Conservation (phyloP, 2,797 vertebrate species). For the Arnoldichthys spilopterus region DNA sequence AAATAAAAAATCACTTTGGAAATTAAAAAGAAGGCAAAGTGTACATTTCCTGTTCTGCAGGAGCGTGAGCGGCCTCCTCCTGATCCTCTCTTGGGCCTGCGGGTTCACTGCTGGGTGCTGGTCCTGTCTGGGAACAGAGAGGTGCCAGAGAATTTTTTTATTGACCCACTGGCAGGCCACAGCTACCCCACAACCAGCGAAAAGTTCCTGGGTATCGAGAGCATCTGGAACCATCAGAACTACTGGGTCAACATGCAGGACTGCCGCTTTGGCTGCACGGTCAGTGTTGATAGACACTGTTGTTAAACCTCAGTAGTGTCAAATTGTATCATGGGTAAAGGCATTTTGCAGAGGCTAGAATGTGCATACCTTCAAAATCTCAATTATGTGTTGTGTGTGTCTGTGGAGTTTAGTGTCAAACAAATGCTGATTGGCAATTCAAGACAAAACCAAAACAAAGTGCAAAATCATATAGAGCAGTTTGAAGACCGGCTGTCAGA, state of each 20-base stretch:
- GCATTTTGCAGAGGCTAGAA: too few species aligned
- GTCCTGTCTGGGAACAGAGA: conserved; percentile 83
- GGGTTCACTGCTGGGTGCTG: conserved; percentile 91
- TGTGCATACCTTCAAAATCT: too few species aligned
- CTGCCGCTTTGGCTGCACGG: conserved; percentile 82
- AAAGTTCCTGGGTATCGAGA: conserved; percentile 90
- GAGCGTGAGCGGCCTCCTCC: conserved; percentile 59
- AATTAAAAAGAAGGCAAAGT: not conserved
- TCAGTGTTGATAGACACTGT: conserved; percentile 60
- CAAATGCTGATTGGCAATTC: too few species aligned
- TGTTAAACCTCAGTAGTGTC: not conserved
- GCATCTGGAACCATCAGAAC: conserved; percentile 90
- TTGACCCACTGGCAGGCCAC: conserved; percentile 85
- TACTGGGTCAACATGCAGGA: conserved; percentile 95
- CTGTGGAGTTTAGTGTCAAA: too few species aligned
- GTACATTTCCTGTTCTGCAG: conserved; percentile 59
- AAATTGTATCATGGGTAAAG: too few species aligned
- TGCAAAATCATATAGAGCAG: too few species aligned
- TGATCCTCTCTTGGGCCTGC: conserved; percentile 80
- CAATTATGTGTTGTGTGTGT: too few species aligned
- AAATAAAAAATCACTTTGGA: too few species aligned
- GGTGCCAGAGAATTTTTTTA: conserved; percentile 87
- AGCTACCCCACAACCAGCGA: conserved; percentile 72
- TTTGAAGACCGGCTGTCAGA: too few species aligned
- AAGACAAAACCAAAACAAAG: too few species aligned